Evolutionary conservation across 2,888 invertebrate species (phyloP), one percentile per base, ranked within the genome.

Genomic region (Dascillus cervinus): DNA sequence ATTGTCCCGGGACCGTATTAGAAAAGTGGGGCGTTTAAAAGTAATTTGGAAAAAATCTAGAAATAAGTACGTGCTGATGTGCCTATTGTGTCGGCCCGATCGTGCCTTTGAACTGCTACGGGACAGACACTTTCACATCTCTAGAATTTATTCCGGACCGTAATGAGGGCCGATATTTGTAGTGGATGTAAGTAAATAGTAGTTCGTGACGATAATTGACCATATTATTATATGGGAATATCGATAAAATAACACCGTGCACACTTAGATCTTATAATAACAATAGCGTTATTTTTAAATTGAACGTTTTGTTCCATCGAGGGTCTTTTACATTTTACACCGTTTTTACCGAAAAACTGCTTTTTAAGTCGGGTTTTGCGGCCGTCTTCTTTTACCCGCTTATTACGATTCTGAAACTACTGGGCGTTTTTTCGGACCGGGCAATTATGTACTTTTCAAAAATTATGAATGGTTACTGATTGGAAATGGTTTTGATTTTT

Each of bases 171-270:
- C 41, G 44, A 49, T 51, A 53, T 53, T 53, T 48, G 51, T 49
- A 47, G 47, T 49, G 46, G 43, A 44, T 47, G 44, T 52, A 51
- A 52, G 55, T 52, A 54, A 55, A 55, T 50, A 55, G 46, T 42
- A 43, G 47, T 52, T 53, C 55, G 55, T 55, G 54, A 54, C 49
- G 47, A 51, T 54, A 55, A 55, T 55, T 53, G 53, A 44, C 44
- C 47, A 33, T 46, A 51, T 51, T 52, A 53, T 50, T 51, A 49
- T 43, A 47, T 46, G 38, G 29, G 49, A 49, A 44, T 49, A 51
- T 53, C 50, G 52, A 55, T 54, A 55, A 51, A 52, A 52, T 52
- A 51, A 53, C 48, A 48, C 17, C 17, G 4, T 6, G 17, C 17
- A n/a, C n/a, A n/a, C n/a, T n/a, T n/a, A n/a, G n/a, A n/a, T n/a